Base-by-base conservation (phyloP, 2,888 invertebrate genomes). In the Micoletzkya japonica region DNA sequence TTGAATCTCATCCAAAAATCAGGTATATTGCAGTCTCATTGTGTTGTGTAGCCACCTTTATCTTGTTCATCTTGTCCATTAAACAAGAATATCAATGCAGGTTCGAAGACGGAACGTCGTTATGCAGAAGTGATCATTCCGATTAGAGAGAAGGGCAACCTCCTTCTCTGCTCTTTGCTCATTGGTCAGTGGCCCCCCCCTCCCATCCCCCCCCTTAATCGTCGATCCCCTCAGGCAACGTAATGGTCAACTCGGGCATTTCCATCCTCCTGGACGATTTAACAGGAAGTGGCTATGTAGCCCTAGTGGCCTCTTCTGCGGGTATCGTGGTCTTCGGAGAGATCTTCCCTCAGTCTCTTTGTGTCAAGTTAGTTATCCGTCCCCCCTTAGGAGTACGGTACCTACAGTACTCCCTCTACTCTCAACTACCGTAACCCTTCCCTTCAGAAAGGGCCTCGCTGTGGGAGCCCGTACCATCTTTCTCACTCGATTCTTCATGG, bases 251-350 rank as follows among this genome's bases (percentile, higher is more conserved):
- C 69, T 82, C 94, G n/a, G 93, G 80, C 4, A 92, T 98, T 85
- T 96, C 98, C 2, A 95, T 98, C 85, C 87, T 98, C 34, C 87
- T 98, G 87, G 98, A 98, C 86, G 93, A 93, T 83, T 87, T 98
- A 81, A 95, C 83, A 7, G 70, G 70, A n/a, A 75, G 74, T 34
- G 85, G 85, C 20, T 61, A 75, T 26, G 72, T 78, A 10, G 86
- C 86, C 4, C 73, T 85, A 6, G 61, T 84, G 32, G 78, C 73
- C 20, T 81, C 86, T 4, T 83, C 86, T 1, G 76, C 80, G 75
- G 91, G 93, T 32, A 99, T 99, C 85, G 97, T 98, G 63, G 88
- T 97, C 79, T 91, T 96, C 86, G 80, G 80, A 70, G 80, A 80
- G 68, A 84, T 84, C 50, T 92, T 95, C 36, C 97, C 98, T 0